A percentile compares a stretch with the other conserved stretches of the same genome.
These are phyloP conservation scores for Ivindomyrus marchei DNA, from an alignment of 2,113 vertebrate genomes.

Conservation along the genomic window DNA sequence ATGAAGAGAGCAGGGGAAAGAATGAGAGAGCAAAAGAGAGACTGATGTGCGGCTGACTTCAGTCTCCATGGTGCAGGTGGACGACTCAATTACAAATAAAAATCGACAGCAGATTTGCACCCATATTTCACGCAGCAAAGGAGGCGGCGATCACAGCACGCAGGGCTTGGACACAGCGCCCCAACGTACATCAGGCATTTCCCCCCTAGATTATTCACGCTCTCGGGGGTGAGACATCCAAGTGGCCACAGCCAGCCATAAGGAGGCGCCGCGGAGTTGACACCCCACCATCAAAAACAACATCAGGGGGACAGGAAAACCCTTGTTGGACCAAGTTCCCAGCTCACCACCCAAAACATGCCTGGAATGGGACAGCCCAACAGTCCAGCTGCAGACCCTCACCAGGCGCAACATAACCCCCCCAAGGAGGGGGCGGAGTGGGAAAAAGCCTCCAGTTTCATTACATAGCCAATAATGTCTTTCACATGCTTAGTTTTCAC, in stretches of 20 bases:
- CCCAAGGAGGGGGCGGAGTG: neutral
- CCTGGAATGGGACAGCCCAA: neutral
- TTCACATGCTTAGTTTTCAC: constrained; percentile 41
- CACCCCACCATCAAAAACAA: neutral
- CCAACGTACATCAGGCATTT: neutral
- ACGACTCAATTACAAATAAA: neutral
- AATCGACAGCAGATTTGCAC: neutral
- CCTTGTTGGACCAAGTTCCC: neutral
- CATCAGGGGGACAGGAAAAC: neutral
- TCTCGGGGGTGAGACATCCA: neutral
- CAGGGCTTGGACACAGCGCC: neutral
- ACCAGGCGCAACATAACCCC: constrained; percentile 32
- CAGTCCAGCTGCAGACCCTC: constrained; percentile 33
- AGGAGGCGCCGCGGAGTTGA: neutral
- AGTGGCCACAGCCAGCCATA: neutral
- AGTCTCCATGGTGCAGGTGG: neutral
- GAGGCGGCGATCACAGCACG: neutral
- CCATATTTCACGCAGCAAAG: neutral
- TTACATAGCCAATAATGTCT: constrained; percentile 53
- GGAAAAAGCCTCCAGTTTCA: constrained; percentile 50
- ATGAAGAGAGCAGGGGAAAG: neutral
- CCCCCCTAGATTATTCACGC: neutral
- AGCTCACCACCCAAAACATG: neutral
- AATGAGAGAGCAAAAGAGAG: neutral
- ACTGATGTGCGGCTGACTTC: neutral